A percentile compares a stretch with the other conserved stretches of the same genome.
Conservation (phyloP, 1,140 invertebrate genomes). For the Trichogramma pretiosum region DNA sequence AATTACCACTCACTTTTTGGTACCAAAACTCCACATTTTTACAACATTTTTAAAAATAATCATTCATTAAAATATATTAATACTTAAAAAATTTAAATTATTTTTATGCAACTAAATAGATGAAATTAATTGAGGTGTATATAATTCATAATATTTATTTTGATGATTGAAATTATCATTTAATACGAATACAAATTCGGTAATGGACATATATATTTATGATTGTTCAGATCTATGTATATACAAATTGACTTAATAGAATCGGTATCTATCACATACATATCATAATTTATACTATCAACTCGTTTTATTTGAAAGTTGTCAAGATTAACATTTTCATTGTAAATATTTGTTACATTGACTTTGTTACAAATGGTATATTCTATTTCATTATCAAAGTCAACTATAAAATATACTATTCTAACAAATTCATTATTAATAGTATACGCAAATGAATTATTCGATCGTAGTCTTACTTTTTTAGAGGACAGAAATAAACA, state of each 20-base stretch:
- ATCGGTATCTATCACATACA: not conserved
- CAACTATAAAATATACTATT: conserved; percentile 1
- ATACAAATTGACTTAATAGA: not conserved
- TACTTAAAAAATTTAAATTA: too few species aligned
- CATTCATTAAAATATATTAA: too few species aligned
- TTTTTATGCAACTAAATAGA: too few species aligned
- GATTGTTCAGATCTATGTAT: not conserved
- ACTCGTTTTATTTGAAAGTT: not conserved
- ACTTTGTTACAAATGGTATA: not conserved
- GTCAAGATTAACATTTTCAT: not conserved
- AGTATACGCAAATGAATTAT: conserved; percentile 1
- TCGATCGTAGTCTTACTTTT: not conserved
- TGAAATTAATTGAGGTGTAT: too few species aligned
- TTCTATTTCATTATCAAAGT: not conserved
- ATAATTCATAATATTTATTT: too few species aligned
- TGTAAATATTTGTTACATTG: not conserved
- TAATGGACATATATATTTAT: not conserved
- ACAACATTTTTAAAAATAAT: too few species aligned
- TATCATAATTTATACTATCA: not conserved
- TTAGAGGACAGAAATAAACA: not conserved
- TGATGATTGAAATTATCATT: too few species aligned
- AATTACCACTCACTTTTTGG: too few species aligned
- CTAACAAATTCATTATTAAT: not conserved
- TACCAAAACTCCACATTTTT: too few species aligned
- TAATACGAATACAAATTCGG: conserved; percentile 2